Percentiles rank a stretch among this genome's conserved stretches.
Evolutionary conservation across 2,113 vertebrate genomes (phyloP).

Genomic region (Ariopsis seemanni): DNA sequence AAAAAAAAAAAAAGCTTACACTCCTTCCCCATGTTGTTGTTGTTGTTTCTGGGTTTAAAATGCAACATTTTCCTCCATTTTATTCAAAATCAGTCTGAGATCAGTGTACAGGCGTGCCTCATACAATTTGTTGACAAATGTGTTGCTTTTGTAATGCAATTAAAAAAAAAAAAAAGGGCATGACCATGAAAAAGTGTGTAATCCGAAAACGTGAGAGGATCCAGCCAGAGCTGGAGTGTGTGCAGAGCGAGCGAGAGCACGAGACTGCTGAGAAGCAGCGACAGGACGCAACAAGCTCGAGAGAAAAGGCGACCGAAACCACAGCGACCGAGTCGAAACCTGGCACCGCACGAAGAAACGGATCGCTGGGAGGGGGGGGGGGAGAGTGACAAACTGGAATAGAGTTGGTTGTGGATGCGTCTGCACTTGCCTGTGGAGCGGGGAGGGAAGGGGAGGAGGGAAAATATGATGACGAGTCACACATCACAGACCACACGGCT

Average conservation of each 20-base stretch:
- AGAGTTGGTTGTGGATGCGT: slow-evolving; percentile 44
- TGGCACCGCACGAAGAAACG: slow-evolving; percentile 39
- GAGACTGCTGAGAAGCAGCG: slow-evolving; percentile 33
- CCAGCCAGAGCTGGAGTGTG: neutral
- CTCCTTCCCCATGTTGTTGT: neutral
- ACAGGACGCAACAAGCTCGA: slow-evolving; percentile 55
- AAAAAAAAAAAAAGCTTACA: neutral
- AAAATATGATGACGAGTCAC: neutral
- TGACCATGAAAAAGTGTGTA: neutral
- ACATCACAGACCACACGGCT: neutral
- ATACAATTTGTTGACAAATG: neutral
- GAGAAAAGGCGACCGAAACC: slow-evolving; percentile 56
- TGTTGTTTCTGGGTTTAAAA: neutral
- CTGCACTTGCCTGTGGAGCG: slow-evolving; percentile 35
- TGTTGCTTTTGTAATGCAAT: too few relatives aligned
- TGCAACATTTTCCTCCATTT: neutral
- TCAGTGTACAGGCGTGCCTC: neutral
- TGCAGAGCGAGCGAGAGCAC: neutral
- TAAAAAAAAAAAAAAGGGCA: neutral
- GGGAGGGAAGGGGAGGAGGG: neutral
- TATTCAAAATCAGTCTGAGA: neutral
- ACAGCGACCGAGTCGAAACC: slow-evolving; percentile 57
- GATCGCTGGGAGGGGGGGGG: neutral
- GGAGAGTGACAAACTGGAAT: slow-evolving; percentile 32
- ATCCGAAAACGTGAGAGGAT: neutral